Conservation (phyloP, 2,888 invertebrate species). For the Cryptus armator region DNA sequence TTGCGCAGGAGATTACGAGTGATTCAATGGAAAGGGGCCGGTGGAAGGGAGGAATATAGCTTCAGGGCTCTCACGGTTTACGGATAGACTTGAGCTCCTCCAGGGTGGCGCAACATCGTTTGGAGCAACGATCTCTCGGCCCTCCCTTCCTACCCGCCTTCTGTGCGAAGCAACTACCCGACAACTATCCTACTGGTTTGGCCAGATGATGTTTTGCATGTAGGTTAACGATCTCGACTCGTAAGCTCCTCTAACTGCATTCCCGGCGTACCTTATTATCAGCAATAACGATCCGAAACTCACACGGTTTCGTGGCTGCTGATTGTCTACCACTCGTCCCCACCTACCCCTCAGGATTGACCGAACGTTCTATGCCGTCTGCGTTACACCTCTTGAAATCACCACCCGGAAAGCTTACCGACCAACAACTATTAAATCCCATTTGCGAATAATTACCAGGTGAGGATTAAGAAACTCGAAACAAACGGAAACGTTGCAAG, state of each 20-base stretch:
- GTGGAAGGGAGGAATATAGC: conserved; percentile 44
- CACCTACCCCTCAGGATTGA: background rate
- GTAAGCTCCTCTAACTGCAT: conserved; percentile 70
- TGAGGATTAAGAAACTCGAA: background rate
- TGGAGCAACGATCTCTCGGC: conserved; percentile 52
- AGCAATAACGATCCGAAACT: conserved; percentile 61
- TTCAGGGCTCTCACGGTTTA: conserved; percentile 47
- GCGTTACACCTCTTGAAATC: background rate
- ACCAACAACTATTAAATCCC: background rate
- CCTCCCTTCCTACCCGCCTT: conserved; percentile 14
- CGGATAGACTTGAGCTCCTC: conserved; percentile 58
- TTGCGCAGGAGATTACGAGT: conserved; percentile 67
- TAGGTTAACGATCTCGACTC: conserved; percentile 69
- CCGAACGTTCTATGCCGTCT: background rate
- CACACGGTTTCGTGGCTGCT: conserved; percentile 36
- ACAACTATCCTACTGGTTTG: conserved; percentile 49
- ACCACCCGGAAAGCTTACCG: background rate
- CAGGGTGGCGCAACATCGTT: conserved; percentile 43
- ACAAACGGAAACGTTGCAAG: background rate
- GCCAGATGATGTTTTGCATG: conserved; percentile 67
- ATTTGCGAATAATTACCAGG: background rate
- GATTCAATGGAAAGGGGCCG: conserved; percentile 63
- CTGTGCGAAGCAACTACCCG: conserved; percentile 43
- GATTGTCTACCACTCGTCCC: background rate
- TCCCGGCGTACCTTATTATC: conserved; percentile 69